These are phyloP conservation scores for Chondrosia reniformis DNA, from an alignment of 37 sponge, comb jelly and placozoan genomes.

Conservation along the genomic window DNA sequence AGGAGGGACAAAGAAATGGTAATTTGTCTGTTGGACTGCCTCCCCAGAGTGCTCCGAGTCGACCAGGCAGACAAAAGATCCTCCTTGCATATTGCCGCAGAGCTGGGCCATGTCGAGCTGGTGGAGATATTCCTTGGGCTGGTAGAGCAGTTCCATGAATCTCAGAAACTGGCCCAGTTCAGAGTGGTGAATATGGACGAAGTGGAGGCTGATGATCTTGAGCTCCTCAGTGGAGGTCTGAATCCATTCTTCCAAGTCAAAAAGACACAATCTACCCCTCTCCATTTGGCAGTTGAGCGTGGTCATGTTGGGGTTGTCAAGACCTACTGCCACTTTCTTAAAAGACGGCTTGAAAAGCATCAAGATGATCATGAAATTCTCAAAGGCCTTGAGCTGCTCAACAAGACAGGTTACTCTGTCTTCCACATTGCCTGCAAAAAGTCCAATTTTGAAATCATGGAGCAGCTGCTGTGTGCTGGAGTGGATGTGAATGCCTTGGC, in stretches of 20 bases:
- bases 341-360: background rate
- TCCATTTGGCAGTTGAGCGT: conserved; percentile 51
- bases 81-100: conserved; percentile 64
- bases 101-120: conserved; percentile 37
- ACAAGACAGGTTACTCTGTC: conserved; percentile 45
- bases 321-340: conserved; percentile 39
- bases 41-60: conserved; percentile 39
- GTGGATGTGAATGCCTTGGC: conserved; percentile 78
- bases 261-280: conserved; percentile 34
- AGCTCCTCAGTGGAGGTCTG: background rate
- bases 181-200: background rate
- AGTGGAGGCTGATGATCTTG: background rate
- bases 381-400: conserved; percentile 41
- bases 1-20: conserved; percentile 42
- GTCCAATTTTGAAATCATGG: conserved; percentile 40
- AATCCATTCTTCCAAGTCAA: conserved; percentile 19
- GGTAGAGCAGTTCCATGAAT: conserved; percentile 13
- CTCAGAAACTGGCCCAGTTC: background rate
- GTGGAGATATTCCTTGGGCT: conserved; percentile 47
- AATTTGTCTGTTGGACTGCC: conserved; percentile 28
- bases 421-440: conserved; percentile 68
- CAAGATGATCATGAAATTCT: background rate
- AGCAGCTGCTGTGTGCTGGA: conserved; percentile 54
- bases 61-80: conserved; percentile 47
- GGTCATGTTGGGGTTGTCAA: conserved; percentile 47